Evolutionary conservation across 2,113 vertebrate genomes (phyloP).

Genomic region (Andinoacara biseriatus): DNA sequence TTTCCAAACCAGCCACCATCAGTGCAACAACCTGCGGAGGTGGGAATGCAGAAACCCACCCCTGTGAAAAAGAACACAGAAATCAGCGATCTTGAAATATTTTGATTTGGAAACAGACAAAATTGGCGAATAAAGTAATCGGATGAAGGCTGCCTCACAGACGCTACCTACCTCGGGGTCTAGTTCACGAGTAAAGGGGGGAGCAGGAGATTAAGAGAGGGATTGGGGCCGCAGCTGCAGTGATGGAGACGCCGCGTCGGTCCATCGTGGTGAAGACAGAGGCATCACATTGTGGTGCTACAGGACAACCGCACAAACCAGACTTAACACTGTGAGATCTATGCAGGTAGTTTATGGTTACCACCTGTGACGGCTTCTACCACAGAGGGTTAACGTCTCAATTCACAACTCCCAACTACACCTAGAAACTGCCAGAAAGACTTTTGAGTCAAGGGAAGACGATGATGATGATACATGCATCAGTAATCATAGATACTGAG

Average conservation of each 20-base stretch:
- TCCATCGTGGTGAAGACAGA: too few relatives aligned
- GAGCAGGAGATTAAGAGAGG: too few relatives aligned
- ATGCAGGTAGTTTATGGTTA: too few relatives aligned
- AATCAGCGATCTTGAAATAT: background rate
- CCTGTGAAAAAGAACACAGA: background rate
- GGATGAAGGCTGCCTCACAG: background rate
- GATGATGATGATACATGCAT: background rate
- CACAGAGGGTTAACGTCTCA: too few relatives aligned
- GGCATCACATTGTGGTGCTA: background rate
- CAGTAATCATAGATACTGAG: background rate
- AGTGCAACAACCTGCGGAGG: accelerated
- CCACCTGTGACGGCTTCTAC: too few relatives aligned
- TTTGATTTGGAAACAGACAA: background rate
- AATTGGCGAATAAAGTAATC: background rate
- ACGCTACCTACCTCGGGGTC: accelerated
- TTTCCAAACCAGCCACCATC: background rate
- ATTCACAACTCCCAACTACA: too few relatives aligned
- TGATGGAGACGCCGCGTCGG: too few relatives aligned
- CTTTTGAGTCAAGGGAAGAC: background rate
- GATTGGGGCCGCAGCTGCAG: too few relatives aligned
- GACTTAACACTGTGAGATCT: background rate
- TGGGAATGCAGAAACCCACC: background rate
- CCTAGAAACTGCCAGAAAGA: background rate
- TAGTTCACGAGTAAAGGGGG: too few relatives aligned
- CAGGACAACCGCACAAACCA: background rate